These are phyloP conservation scores for Lottia gigantea DNA, from an alignment of 2,888 invertebrate species.

Conservation along the genomic window DNA sequence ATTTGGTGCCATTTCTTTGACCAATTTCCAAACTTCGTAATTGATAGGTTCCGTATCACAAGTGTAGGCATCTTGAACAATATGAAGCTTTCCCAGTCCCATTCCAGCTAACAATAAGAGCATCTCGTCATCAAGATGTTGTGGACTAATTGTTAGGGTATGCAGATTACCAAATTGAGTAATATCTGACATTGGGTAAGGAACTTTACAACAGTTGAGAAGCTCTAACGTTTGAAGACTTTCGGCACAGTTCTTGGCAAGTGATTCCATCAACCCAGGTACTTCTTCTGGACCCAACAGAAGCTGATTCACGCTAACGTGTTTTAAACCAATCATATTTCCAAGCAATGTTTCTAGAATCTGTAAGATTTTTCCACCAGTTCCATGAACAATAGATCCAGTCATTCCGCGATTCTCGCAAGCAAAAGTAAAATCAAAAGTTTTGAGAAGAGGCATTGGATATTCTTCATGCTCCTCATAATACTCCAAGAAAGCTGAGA, in stretches of 20 bases:
- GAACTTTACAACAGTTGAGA: slow-evolving; percentile 80
- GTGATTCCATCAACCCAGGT: slow-evolving; percentile 78
- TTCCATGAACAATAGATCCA: slow-evolving; percentile 76
- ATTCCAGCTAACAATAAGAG: slow-evolving; percentile 77
- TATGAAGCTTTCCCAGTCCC: slow-evolving; percentile 75
- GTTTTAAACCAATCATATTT: slow-evolving; percentile 75
- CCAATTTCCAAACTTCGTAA: slow-evolving; percentile 71
- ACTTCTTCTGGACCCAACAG: slow-evolving; percentile 78
- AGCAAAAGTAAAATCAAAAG: slow-evolving; percentile 78
- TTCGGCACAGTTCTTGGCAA: slow-evolving; percentile 74
- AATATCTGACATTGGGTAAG: slow-evolving; percentile 79
- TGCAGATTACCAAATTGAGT: slow-evolving; percentile 81
- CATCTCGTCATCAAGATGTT: slow-evolving; percentile 81
- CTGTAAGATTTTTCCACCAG: slow-evolving; percentile 74
- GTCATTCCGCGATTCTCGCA: slow-evolving; percentile 66
- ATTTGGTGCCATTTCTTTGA: slow-evolving; percentile 73
- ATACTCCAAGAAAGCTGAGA: slow-evolving; percentile 79
- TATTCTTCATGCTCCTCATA: slow-evolving; percentile 43
- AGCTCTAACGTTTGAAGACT: slow-evolving; percentile 76
- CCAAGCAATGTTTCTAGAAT: slow-evolving; percentile 73
- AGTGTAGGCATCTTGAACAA: slow-evolving; percentile 76
- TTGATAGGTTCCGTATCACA: slow-evolving; percentile 54
- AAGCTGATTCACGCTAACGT: slow-evolving; percentile 79
- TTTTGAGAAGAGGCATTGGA: slow-evolving; percentile 54
- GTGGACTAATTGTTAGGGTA: slow-evolving; percentile 71